Conservation (phyloP, 2,888 invertebrate genomes). For the Hermodice carunculata region DNA sequence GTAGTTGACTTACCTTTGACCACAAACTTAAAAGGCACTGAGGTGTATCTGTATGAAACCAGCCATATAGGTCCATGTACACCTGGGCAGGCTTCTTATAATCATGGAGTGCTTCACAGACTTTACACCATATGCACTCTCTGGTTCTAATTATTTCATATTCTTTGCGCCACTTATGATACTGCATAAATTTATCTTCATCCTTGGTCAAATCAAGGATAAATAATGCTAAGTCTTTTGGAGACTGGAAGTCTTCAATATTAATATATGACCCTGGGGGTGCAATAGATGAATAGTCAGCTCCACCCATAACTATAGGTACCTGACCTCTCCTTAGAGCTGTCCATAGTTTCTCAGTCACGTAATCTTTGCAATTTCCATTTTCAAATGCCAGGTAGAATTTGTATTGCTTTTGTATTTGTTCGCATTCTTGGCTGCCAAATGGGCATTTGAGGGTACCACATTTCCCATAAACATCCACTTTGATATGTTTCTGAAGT, state of each 20-base stretch:
- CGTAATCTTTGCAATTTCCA: slow-evolving; percentile 1
- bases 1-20: no score
- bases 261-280: slow-evolving; percentile 4
- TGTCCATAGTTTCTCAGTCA: slow-evolving; percentile 8
- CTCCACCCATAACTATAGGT: not conserved
- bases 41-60: not conserved
- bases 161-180: not conserved
- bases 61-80: not conserved
- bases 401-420: not conserved
- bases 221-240: not conserved
- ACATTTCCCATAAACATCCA: slow-evolving; percentile 4
- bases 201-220: not conserved
- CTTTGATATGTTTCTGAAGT: not conserved
- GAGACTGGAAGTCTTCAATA: not conserved
- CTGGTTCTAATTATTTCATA: not conserved
- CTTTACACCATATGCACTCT: not conserved
- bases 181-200: not conserved
- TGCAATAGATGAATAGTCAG: not conserved
- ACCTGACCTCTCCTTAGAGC: not conserved
- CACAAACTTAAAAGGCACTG: no score
- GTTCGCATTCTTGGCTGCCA: not conserved
- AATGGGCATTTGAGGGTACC: not conserved
- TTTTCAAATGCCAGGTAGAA: slow-evolving; percentile 13
- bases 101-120: not conserved
- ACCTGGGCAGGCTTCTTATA: not conserved